Evolutionary conservation across 2,797 vertebrate genomes (phyloP), one percentile per base, ranked within the genome.

Genomic region (Hafferia zeledoni): DNA sequence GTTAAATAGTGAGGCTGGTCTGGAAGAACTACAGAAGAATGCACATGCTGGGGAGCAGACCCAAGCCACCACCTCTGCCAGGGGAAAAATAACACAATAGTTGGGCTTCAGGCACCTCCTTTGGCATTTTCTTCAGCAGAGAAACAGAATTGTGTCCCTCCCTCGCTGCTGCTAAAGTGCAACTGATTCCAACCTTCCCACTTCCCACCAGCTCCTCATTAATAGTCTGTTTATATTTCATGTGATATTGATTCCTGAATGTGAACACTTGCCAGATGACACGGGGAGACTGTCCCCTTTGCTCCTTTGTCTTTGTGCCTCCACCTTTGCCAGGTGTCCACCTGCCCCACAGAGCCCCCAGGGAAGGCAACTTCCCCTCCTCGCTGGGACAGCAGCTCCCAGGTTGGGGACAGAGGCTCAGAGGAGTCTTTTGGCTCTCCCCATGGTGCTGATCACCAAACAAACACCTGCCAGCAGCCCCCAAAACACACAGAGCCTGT

Each of bases 201-300:
- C 44, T 85, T 96, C 89, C 93, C 93, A 90, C 72, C 80, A 83
- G 90, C 83, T 87, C 78, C 41, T 95, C 84, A 74, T 93, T 89
- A 96, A 95, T 70, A 83, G 52, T 17, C 68, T 68, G 47, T 85
- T 93, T 85, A 37, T 93, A 74, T 94, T 96, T 95, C 76, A 87
- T 52, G 68, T 76, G 47, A n/a, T 94, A 90, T 25, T 8, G 82
- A 87, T 92, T 95, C 91, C 79, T 78, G 84, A 70, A 83, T 80
- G 88, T 15, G 44, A 85, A n/a, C 52, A 31, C 72, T 92, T 75
- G 53, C 57, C 60, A 75, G 69, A 60, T 91, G 90, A 70, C 27
- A 3, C 11, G 28, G 82, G 30, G 15, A 33, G 47, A 16, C 59
- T 61, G 69, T 59, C 31, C 18, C 67, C 30, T 60, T 35, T 64